These are phyloP conservation scores for Lasioglossum calceatum DNA, from an alignment of 2,888 invertebrate genomes.

Conservation along the genomic window DNA sequence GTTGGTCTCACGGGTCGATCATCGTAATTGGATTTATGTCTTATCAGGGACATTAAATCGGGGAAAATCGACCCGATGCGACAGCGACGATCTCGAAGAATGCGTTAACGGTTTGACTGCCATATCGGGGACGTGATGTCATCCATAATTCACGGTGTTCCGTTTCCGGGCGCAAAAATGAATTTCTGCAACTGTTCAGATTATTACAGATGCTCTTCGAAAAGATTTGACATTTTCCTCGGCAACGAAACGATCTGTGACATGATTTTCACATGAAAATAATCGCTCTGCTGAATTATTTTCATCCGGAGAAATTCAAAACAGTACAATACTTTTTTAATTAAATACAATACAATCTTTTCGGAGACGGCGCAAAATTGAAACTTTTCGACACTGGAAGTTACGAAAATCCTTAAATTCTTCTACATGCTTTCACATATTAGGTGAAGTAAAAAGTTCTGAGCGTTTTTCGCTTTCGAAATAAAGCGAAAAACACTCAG, in stretches of 20 bases:
- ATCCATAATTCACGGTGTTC: background rate
- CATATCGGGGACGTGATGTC: background rate
- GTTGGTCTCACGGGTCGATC: constrained; percentile 47
- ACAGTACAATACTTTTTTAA: no score
- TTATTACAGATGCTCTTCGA: background rate
- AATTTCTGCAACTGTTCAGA: background rate
- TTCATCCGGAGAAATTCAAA: no score
- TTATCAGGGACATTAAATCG: constrained; percentile 26
- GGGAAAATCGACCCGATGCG: constrained; percentile 35
- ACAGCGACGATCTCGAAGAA: constrained; percentile 6
- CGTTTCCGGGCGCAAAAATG: background rate
- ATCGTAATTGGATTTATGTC: constrained; percentile 67
- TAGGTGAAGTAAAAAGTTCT: no score
- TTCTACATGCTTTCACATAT: no score
- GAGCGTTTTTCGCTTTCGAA: no score
- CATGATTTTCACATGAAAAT: background rate
- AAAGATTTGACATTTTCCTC: background rate
- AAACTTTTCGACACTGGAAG: no score
- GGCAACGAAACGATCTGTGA: background rate
- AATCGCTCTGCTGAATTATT: no score
- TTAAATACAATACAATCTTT: no score
- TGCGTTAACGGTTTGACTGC: background rate
- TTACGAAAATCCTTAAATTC: no score
- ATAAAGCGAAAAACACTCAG: no score
- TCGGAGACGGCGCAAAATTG: no score